These are phyloP conservation scores for Macrophya alboannulata DNA, from an alignment of 2,888 invertebrate species.

Conservation along the genomic window DNA sequence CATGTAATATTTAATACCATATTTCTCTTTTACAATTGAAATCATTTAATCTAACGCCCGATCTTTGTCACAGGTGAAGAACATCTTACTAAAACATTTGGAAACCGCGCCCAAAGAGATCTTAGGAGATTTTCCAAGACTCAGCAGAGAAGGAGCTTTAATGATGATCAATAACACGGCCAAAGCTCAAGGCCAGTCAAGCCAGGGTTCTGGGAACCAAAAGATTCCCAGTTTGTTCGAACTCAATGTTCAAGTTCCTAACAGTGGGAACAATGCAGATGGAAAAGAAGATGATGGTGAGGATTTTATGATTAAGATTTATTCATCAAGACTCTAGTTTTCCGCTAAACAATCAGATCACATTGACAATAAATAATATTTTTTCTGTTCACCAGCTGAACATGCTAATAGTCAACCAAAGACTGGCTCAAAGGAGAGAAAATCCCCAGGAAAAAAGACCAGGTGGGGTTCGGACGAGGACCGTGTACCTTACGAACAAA, in stretches of 20 bases:
- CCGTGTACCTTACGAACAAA: constrained; percentile 77
- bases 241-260: constrained; percentile 75
- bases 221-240: constrained; percentile 80
- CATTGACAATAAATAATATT: neutral
- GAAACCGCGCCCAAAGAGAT: constrained; percentile 96
- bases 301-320: neutral
- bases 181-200: constrained; percentile 70
- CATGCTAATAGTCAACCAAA: constrained; percentile 30
- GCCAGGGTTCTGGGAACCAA: constrained; percentile 69
- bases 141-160: constrained; percentile 89
- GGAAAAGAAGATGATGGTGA: constrained; percentile 72
- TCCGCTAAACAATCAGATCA: neutral
- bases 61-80: constrained; percentile 72
- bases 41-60: neutral
- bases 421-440: constrained; percentile 71
- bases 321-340: neutral
- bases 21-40: neutral
- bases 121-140: constrained; percentile 93
- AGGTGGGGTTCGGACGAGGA: constrained; percentile 79
- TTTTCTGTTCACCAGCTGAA: constrained; percentile 13
- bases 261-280: constrained; percentile 64
- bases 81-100: constrained; percentile 86
- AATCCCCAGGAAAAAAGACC: constrained; percentile 76
- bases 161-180: constrained; percentile 81
- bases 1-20: neutral